phyloP scores from a whole-genome alignment of 2,888 invertebrate species.

The Nemotelus nigrinus region DNA sequence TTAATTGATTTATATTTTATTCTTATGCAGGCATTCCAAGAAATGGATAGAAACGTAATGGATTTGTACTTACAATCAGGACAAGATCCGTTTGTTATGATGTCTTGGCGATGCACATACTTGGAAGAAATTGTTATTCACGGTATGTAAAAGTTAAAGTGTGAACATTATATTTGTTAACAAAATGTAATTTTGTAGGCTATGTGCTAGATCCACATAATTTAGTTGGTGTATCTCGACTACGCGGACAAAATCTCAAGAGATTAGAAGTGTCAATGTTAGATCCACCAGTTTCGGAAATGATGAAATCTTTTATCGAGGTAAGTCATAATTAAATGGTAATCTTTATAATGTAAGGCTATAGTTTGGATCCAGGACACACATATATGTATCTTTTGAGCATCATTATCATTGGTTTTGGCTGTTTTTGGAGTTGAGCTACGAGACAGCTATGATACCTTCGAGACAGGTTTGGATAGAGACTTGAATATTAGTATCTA shows the following conservation, averaged over 20 bases:
- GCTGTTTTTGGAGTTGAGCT: too few relatives aligned
- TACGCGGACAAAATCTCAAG: conserved; percentile 60
- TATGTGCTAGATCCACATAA: conserved; percentile 64
- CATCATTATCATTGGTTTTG: too few relatives aligned
- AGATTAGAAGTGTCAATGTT: conserved; percentile 63
- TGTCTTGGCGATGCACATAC: conserved; percentile 70
- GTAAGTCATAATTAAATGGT: conserved; percentile 49
- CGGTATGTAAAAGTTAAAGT: conserved; percentile 56
- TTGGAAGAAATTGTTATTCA: conserved; percentile 68
- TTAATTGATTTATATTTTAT: not conserved
- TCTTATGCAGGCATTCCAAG: conserved; percentile 56
- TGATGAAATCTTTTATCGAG: conserved; percentile 59
- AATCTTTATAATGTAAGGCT: too few relatives aligned
- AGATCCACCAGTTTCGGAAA: conserved; percentile 58
- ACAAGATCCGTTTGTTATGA: conserved; percentile 70
- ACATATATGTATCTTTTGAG: too few relatives aligned
- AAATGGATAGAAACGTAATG: conserved; percentile 59
- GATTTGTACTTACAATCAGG: conserved; percentile 58
- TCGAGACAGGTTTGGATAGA: too few relatives aligned
- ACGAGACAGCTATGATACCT: too few relatives aligned
- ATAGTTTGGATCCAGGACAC: too few relatives aligned
- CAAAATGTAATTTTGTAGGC: conserved; percentile 47
- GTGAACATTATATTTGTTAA: not conserved
- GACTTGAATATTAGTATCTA: too few relatives aligned
- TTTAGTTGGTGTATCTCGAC: conserved; percentile 62